Evolutionary conservation across 1,140 invertebrate species (phyloP).

Genomic region (Dendroctonus ponderosae): DNA sequence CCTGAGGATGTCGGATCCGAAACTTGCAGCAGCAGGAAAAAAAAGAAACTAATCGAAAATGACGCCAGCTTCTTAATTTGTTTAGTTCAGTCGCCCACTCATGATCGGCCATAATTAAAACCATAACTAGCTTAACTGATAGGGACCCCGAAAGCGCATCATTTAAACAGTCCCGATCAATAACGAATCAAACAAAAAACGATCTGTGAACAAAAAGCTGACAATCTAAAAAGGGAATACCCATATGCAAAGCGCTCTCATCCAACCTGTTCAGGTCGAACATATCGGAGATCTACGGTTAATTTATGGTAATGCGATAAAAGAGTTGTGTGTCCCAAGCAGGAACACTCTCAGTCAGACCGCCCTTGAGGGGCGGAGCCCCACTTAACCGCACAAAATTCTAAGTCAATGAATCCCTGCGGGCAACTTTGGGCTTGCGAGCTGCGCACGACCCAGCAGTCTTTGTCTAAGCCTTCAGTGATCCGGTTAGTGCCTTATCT

Average conservation of each 20-base stretch:
- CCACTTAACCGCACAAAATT: conserved; percentile 10
- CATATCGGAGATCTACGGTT: conserved; percentile 42
- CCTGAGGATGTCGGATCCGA: no score
- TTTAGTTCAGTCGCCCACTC: conserved; percentile 1
- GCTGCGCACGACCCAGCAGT: conserved; percentile 3
- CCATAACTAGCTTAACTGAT: conserved; percentile 26
- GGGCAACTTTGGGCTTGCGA: conserved; percentile 11
- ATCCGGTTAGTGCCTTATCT: not conserved
- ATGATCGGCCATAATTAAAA: conserved; percentile 15
- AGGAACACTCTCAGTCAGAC: no score
- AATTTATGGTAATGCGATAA: conserved; percentile 47
- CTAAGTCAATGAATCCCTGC: conserved; percentile 22
- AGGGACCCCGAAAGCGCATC: not conserved
- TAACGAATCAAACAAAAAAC: conserved; percentile 3
- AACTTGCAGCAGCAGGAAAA: no score
- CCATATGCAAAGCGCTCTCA: conserved; percentile 39
- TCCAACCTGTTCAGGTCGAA: conserved; percentile 38
- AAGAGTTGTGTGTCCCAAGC: conserved; percentile 33
- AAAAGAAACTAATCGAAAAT: no score
- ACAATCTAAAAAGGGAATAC: conserved; percentile 34
- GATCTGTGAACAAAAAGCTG: conserved; percentile 27
- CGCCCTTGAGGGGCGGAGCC: conserved; percentile 30
- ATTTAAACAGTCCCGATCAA: not conserved
- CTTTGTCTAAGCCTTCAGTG: not conserved
- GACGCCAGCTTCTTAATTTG: not conserved